These are phyloP conservation scores for Aythya baeri DNA, from an alignment of 2,113 vertebrate species.

Conservation along the genomic window DNA sequence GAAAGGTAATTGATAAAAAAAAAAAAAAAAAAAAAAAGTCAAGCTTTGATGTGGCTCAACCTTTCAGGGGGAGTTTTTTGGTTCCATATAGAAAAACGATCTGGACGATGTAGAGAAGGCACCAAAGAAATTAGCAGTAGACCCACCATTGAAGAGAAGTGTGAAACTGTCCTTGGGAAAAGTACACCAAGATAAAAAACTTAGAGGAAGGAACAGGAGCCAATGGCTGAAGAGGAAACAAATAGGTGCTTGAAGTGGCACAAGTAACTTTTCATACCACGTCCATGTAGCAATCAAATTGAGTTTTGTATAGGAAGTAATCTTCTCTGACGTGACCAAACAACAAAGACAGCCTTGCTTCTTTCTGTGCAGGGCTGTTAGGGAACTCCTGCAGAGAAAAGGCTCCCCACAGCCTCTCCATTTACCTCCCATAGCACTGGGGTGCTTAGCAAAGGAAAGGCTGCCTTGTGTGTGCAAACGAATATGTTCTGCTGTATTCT, in stretches of 20 bases:
- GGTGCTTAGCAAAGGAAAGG: neutral
- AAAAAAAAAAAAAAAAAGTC: neutral
- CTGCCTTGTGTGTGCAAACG: neutral
- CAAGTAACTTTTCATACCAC: neutral
- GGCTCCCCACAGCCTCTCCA: accelerated
- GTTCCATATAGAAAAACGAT: neutral
- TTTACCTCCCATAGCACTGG: neutral
- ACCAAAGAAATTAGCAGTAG: neutral
- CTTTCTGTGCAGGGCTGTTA: accelerated
- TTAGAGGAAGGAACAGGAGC: neutral
- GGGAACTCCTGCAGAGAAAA: neutral
- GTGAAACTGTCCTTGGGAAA: neutral
- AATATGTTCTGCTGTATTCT: neutral
- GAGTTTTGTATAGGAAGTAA: neutral
- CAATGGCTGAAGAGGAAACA: neutral
- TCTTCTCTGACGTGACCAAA: neutral
- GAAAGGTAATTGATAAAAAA: neutral
- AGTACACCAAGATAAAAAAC: neutral
- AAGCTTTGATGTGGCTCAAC: neutral
- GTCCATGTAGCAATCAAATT: neutral
- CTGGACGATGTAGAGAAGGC: neutral
- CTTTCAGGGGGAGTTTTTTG: neutral
- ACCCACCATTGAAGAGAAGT: neutral
- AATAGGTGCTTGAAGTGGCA: neutral
- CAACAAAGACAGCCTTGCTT: neutral